Evolutionary conservation across 2,797 vertebrate genomes (phyloP), one percentile per base, ranked within the genome.

Genomic region (Poecilia gillii): DNA sequence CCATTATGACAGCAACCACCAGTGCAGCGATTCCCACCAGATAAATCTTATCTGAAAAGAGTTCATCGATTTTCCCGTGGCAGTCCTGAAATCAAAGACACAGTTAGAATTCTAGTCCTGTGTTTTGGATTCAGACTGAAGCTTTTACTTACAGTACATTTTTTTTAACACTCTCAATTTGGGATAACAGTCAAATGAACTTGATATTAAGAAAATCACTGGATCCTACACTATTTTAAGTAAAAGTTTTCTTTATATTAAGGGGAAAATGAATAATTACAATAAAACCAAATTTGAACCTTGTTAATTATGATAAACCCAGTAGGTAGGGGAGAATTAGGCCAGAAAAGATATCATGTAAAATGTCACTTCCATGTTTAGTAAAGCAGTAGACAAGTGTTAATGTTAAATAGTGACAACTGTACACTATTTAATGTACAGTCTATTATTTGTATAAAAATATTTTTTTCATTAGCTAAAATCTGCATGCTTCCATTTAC

Each of bases 1-100:
- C 98, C 98, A 99, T 99, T 85, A 99, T 99, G n/a, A 99, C 94
- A 0, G 98, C 98, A 0, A 99, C 97, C 88, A 97, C 96, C 1
- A 99, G 95, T 14, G 98, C 98, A 0, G 95, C 96, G 0, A 99
- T 97, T 62, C 98, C 98, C 0, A 99, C 97, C 92, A 98, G 91
- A 84, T 98, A 97, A 85, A 99, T 95, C 95, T 98, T 99, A 45
- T 97, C 95, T 0, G 96, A 95, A 91, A 99, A 99, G 80, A 99
- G 95, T 0, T 96, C 96, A 0, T 93, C 87, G 0, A 99, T 97
- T 91, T 95, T 96, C 23, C 1, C 1, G 89, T 98, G 97, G 92
- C 98, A 99, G 83, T 14, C 92, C 2, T 95, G 91, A 88, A 74
- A 83, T 14, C 6, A 20, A 83, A 72, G 9, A 70, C 11, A 18